Base-by-base conservation (phyloP, 1,140 invertebrate genomes). In the Oscheius sp. region DNA sequence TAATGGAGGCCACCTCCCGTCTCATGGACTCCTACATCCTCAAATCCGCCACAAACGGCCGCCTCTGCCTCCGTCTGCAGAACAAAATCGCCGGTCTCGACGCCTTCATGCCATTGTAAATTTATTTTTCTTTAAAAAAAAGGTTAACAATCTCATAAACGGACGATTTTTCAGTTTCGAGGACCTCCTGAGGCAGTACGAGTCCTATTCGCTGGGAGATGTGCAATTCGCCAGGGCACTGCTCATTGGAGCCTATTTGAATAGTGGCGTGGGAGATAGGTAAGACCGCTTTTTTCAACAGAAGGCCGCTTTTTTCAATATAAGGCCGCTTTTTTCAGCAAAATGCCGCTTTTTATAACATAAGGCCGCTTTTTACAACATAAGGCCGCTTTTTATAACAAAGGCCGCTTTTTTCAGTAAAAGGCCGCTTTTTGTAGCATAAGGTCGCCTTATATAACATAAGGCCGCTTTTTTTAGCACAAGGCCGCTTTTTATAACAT, bases 41-140 rank as follows among this genome's bases (percentile, higher is more conserved):
- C 23, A 10, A 2, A 18, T 2, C 32, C 15, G 67, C 59, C 3
- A 38, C 31, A 29, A 45, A 63, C 29, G 67, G 45, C 26, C 38
- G 38, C 2, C 20, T 78, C 26, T n/a, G 3, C 13, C 36, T 78
- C 10, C 66, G 62, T 42, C 35, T 78, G 31, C 31, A 23, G 7
- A 20, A 61, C 23, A 65, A 62, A 68, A 70, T 78, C 45, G 77
- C 77, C 2, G 72, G 42, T n/a, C 52, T 78, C 10, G 77, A 78
- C 61, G 59, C 74, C n/a, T 78, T 78, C 35, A 73, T 70, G 77
- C 77, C 77, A 15, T 78, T 79, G 76, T 77, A 52, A 79, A 23
- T 75, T 72, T 46, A 28, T 35, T 10, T 73, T n/a, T 46, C 38
- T 42, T 42, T 7, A 42, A 42, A 42, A 42, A 42, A 42, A 10